These are phyloP conservation scores for Sinocyclocheilus anshuiensis DNA, from an alignment of 2,113 vertebrate species.

Conservation along the genomic window DNA sequence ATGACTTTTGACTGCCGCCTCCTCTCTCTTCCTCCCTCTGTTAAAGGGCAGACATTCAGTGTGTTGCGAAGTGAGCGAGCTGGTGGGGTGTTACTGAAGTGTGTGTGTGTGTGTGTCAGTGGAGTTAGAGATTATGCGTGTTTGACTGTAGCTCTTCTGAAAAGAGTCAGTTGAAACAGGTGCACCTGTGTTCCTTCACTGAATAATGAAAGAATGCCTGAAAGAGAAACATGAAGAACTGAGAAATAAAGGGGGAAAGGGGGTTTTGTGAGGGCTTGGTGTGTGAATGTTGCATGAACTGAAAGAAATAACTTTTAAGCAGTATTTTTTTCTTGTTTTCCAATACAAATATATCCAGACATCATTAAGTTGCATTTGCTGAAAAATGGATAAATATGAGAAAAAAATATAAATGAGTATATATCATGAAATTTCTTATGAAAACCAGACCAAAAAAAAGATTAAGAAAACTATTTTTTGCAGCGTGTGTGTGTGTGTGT, in stretches of 20 bases:
- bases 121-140: conserved; percentile 27
- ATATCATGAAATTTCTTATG: neutral
- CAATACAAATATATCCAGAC: neutral
- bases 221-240: conserved; percentile 29
- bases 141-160: conserved; percentile 35
- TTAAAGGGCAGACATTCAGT: conserved; percentile 40
- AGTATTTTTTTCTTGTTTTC: neutral
- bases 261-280: neutral
- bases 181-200: conserved; percentile 48
- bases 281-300: conserved; percentile 9
- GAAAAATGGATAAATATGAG: neutral
- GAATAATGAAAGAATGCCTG: conserved; percentile 27
- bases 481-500: neutral
- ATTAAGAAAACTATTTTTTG: neutral
- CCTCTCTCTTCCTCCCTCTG: conserved; percentile 34
- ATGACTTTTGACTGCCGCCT: conserved; percentile 39
- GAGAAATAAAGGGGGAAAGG: neutral
- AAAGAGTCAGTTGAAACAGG: conserved; percentile 52
- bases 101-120: conserved; percentile 24
- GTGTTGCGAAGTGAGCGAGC: conserved; percentile 40
- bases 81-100: conserved; percentile 46
- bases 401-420: neutral
- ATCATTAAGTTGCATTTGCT: neutral
- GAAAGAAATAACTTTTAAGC: neutral
- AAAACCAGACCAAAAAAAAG: neutral